These are phyloP conservation scores for Promerops cafer DNA, from an alignment of 2,113 vertebrate genomes.

Conservation along the genomic window DNA sequence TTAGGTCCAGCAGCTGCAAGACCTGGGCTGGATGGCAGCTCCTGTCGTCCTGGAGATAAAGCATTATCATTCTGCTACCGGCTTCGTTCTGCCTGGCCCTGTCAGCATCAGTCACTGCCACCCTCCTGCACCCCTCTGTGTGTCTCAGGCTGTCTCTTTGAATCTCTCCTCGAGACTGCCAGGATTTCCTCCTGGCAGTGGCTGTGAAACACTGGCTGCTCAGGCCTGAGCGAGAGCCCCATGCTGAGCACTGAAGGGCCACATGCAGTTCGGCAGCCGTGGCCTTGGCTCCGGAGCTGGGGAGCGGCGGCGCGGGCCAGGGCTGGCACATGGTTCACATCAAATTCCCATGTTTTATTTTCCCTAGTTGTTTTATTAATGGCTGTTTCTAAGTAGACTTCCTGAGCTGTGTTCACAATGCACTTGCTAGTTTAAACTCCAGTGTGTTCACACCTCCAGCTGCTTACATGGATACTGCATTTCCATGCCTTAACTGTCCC, in stretches of 20 bases:
- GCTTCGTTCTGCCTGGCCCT: accelerated
- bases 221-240: neutral
- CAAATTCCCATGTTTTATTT: neutral
- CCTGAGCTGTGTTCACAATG: neutral
- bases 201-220: neutral
- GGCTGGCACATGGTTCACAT: neutral
- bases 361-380: conserved; percentile 1
- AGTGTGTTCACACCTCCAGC: neutral
- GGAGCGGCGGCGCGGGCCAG: accelerated
- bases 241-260: neutral
- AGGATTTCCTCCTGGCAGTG: neutral
- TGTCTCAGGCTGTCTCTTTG: neutral
- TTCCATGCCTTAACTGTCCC: neutral
- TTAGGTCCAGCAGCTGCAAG: neutral
- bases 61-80: neutral
- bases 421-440: neutral
- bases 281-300: neutral
- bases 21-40: neutral
- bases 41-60: neutral
- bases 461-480: neutral
- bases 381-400: neutral
- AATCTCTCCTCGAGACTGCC: neutral
- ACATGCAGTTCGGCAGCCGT: neutral
- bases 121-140: accelerated
- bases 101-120: neutral